Percentiles rank a stretch among this genome's conserved stretches.
Evolutionary conservation across 2,113 vertebrate genomes (phyloP).

Genomic region (Proteles cristata): DNA sequence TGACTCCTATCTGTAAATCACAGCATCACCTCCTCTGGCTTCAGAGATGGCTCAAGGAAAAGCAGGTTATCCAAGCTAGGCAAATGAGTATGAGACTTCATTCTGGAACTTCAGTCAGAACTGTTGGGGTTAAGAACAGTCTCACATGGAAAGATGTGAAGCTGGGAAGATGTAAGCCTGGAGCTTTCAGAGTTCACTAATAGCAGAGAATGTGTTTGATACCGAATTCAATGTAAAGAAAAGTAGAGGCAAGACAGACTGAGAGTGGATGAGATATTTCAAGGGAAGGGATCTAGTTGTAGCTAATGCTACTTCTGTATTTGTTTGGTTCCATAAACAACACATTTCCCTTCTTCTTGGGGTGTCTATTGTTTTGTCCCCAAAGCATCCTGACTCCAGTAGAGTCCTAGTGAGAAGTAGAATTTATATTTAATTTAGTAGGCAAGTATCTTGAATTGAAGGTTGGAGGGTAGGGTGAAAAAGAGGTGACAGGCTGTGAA

Average conservation of each 20-base stretch:
- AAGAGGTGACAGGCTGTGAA: conserved; percentile 45
- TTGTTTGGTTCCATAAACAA: conserved; percentile 16
- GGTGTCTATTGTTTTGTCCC: neutral
- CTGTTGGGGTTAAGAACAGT: neutral
- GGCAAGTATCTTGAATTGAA: neutral
- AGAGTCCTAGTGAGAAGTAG: neutral
- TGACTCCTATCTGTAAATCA: neutral
- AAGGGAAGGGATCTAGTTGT: neutral
- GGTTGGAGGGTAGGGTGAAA: neutral
- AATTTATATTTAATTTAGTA: conserved; percentile 10
- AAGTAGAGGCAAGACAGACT: neutral
- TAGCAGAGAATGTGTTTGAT: neutral
- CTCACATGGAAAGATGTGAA: neutral
- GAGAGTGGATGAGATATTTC: neutral
- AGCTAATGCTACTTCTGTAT: neutral
- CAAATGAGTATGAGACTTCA: neutral
- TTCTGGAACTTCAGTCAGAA: neutral
- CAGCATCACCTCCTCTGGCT: neutral
- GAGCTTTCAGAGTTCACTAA: neutral
- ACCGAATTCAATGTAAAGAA: neutral
- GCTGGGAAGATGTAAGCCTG: neutral
- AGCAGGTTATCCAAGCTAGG: neutral
- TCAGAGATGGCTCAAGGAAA: neutral
- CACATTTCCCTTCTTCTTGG: neutral
- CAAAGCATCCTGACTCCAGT: neutral